Percentiles rank a stretch among this genome's conserved stretches.
phyloP scores from a whole-genome alignment of 2,797 vertebrate species.

The Tapirus indicus region DNA sequence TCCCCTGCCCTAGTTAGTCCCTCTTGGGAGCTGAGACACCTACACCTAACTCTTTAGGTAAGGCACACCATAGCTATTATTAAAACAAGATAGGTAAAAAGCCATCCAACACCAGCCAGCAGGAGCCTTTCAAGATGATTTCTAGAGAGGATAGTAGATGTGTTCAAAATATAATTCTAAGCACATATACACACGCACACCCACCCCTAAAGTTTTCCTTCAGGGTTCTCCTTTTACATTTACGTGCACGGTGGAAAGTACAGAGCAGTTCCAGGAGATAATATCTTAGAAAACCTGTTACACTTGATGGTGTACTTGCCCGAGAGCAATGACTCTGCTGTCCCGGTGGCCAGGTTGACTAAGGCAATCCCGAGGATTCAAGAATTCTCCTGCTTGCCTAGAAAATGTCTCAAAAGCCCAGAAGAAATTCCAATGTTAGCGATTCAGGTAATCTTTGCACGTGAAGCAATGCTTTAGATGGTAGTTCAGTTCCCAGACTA shows the following conservation, averaged over 20 bases:
- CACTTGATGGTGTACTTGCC: accelerated
- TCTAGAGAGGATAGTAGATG: not conserved
- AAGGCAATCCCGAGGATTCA: not conserved
- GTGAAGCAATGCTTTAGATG: not conserved
- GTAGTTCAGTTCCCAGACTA: not conserved
- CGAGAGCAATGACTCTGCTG: not conserved
- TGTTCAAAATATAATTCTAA: not conserved
- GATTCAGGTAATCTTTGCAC: not conserved
- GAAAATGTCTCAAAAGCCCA: not conserved
- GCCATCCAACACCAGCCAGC: not conserved
- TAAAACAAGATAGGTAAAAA: not conserved
- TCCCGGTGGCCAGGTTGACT: not conserved
- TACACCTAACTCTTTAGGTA: not conserved
- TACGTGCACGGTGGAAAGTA: not conserved
- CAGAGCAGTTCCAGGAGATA: too few species aligned
- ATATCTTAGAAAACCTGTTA: not conserved
- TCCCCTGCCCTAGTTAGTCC: not conserved
- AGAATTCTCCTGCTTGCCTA: not conserved
- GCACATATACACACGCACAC: not conserved
- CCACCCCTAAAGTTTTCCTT: not conserved
- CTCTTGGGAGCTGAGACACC: not conserved
- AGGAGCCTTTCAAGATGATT: not conserved
- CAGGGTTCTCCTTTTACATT: not conserved
- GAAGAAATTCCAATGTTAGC: not conserved
- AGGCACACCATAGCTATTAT: not conserved